Evolutionary conservation across 2,113 vertebrate species (phyloP), one percentile per base, ranked within the genome.

Genomic region (Paracanthobrama guichenoti): DNA sequence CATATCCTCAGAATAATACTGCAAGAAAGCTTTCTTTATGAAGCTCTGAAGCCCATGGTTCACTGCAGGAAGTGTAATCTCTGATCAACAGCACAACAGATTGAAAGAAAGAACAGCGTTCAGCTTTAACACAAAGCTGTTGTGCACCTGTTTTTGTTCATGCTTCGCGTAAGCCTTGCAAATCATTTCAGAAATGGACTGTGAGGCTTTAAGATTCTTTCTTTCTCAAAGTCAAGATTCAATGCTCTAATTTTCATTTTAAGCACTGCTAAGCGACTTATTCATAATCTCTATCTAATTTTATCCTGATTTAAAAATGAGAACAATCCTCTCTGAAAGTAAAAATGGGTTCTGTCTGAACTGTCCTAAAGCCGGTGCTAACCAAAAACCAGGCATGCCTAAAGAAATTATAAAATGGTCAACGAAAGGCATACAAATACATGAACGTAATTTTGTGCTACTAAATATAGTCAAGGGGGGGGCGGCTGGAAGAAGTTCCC

Each of bases 1-100:
- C 90, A 93, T 91, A 59, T 93, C 91, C 91, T 92, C 91, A 92
- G 91, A 93, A 75, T 91, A 93, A 92, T 81, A 89, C 91, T 92
- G 93, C 72, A 91, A 93, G 91, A 92, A 82, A 89, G 91, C 35
- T 82, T 88, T 90, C 91, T 92, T 90, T 67, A 88, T 87, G 87
- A 90, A 85, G 42, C 87, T 88, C 85, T 66, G 16, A 57, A 83
- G 82, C 26, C 82, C 69, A 11, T 42, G 26, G 16, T 71, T 69
- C 46, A 39, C 8, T 20, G 24, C 20, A 85, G 20, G 22, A 16
- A 26, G 20, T 77, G 42, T 62, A 72, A 26, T 26, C 26, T 74
- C 72, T 50, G 72, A 48, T 14, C 44, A 26, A 74, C 71, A 42
- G 42, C 44, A 74, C 44, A 14, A 72, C 35, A 67, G 64, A 67